phyloP scores from a whole-genome alignment of 2,888 invertebrate species.

The Agrilus cyanescens region DNA sequence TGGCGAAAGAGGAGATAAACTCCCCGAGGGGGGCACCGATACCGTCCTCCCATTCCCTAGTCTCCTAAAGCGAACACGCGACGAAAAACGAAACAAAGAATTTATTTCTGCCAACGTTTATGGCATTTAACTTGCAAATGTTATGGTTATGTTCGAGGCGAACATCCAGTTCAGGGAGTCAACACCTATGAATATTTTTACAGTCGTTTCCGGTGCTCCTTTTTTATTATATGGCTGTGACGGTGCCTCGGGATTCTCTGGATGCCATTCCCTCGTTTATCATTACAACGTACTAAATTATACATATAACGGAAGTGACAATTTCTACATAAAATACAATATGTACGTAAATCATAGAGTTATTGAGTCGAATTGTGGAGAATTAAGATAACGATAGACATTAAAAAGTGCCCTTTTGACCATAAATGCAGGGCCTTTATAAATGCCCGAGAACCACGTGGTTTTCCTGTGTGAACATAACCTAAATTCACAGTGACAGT shows the following conservation, averaged over 20 bases:
- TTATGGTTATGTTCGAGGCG: slow-evolving; percentile 35
- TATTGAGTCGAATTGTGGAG: too few relatives aligned
- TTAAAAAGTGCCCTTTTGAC: too few relatives aligned
- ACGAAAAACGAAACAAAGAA: slow-evolving; percentile 32
- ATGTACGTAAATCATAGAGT: too few relatives aligned
- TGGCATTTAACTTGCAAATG: slow-evolving; percentile 41
- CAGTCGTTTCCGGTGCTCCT: slow-evolving; percentile 21
- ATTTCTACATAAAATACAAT: too few relatives aligned
- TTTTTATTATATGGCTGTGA: slow-evolving; percentile 19
- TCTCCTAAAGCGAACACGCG: slow-evolving; percentile 8
- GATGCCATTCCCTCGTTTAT: slow-evolving; percentile 1
- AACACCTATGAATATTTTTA: slow-evolving; percentile 39
- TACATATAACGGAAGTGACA: too few relatives aligned
- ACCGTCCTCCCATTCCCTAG: too few relatives aligned
- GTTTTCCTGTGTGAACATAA: too few relatives aligned
- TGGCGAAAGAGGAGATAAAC: slow-evolving; percentile 20
- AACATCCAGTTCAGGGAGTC: slow-evolving; percentile 34
- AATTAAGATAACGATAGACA: too few relatives aligned
- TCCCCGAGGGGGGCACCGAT: slow-evolving; percentile 6
- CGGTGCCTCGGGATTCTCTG: slow-evolving; percentile 11
- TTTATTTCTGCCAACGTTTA: slow-evolving; percentile 34
- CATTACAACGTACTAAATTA: too few relatives aligned
- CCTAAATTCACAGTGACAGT: too few relatives aligned
- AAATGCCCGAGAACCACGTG: too few relatives aligned
- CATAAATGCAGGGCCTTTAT: too few relatives aligned